phyloP scores from a whole-genome alignment of 2,888 invertebrate species.

The Uropetala carovei region DNA sequence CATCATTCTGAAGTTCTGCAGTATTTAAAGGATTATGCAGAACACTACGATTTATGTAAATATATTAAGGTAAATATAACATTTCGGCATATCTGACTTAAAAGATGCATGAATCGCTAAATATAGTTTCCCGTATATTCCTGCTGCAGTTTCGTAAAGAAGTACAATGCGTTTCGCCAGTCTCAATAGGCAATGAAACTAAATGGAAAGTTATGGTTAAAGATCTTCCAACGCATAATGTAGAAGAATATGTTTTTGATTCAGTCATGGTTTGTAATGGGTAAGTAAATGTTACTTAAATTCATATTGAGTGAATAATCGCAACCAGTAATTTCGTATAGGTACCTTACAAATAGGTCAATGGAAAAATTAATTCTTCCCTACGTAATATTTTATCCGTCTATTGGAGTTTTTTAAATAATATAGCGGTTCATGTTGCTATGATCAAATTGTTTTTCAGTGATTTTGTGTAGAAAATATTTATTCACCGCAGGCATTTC shows the following conservation, averaged over 20 bases:
- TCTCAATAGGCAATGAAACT: background rate
- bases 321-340: no score
- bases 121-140: background rate
- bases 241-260: background rate
- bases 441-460: no score
- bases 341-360: no score
- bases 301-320: no score
- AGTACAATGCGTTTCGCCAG: background rate
- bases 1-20: conserved; percentile 6
- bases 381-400: no score
- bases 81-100: no score
- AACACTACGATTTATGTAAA: background rate
- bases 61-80: background rate
- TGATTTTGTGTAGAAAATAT: background rate
- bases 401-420: no score
- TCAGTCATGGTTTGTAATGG: conserved; percentile 6
- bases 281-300: background rate
- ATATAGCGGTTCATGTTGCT: no score
- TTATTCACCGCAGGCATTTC: conserved; percentile 25
- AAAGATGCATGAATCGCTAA: no score
- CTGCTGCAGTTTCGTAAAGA: background rate
- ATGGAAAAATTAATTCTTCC: no score
- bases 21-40: background rate
- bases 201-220: background rate
- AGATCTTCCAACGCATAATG: background rate